Conservation (phyloP, 1,140 invertebrate genomes). For the Drosophila ficusphila region DNA sequence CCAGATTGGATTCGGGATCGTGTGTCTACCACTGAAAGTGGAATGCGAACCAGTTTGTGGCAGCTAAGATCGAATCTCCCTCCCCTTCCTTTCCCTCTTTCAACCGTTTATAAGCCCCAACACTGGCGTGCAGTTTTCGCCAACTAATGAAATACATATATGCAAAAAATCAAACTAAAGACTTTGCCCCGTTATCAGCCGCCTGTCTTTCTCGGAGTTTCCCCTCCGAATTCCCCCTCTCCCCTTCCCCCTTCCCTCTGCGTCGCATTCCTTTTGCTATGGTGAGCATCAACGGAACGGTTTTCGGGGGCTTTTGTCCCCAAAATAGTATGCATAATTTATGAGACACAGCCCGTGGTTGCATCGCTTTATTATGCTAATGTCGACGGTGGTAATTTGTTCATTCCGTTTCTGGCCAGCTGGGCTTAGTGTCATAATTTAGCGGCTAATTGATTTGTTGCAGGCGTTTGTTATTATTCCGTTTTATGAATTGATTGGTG, state of each 20-base stretch:
- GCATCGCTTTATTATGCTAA: constrained; percentile 82
- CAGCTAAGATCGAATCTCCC: constrained; percentile 24
- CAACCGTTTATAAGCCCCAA: constrained; percentile 3
- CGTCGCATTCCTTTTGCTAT: constrained; percentile 24
- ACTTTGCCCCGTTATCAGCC: constrained; percentile 67
- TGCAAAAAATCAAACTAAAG: constrained; percentile 70
- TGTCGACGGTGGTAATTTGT: constrained; percentile 69
- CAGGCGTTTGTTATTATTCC: constrained; percentile 67
- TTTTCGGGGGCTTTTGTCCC: constrained; percentile 68
- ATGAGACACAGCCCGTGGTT: constrained; percentile 62
- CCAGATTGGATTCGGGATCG: constrained; percentile 37
- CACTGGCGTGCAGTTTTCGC: constrained; percentile 74
- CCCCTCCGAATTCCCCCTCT: constrained; percentile 38
- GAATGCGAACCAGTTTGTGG: constrained; percentile 71
- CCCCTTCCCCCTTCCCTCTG: constrained; percentile 15
- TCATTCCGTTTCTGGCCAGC: constrained; percentile 65
- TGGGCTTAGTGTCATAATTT: constrained; percentile 80
- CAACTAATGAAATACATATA: constrained; percentile 82
- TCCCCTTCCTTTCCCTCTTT: neutral
- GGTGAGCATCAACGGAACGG: constrained; percentile 44
- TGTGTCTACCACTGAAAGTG: constrained; percentile 55
- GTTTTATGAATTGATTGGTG: constrained; percentile 70
- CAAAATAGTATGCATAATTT: constrained; percentile 77
- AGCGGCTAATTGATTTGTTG: constrained; percentile 82
- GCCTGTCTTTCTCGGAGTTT: constrained; percentile 48